A percentile compares a stretch with the other conserved stretches of the same genome.
Conservation (phyloP, 2,888 invertebrate genomes). For the Lycophotia porphyrea region DNA sequence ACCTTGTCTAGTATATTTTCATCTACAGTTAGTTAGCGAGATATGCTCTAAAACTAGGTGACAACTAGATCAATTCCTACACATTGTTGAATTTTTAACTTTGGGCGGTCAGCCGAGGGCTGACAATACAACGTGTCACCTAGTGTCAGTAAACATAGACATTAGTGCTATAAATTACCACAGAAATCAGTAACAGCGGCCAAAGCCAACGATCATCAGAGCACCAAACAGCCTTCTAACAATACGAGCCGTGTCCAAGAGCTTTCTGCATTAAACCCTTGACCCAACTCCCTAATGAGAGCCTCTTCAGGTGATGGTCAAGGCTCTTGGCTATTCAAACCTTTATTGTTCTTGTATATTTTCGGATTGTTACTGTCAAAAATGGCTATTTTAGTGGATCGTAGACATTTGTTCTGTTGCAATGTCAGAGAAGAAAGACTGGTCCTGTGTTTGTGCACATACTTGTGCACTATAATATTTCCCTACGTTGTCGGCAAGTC, state of each 20-base stretch:
- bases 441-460: not conserved
- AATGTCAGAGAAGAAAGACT: not conserved
- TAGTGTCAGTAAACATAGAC: not conserved
- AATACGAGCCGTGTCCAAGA: constrained; percentile 35
- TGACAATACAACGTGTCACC: not conserved
- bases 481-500: not conserved
- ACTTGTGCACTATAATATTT: not conserved
- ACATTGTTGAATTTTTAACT: not conserved
- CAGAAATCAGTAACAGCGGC: not conserved
- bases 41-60: not conserved
- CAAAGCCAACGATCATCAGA: not conserved
- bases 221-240: not conserved
- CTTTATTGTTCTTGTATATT: constrained; percentile 24
- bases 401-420: not conserved
- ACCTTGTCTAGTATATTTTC: not conserved
- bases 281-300: constrained; percentile 53
- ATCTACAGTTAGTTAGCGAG: not conserved
- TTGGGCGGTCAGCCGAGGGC: not conserved
- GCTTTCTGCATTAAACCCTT: constrained; percentile 37
- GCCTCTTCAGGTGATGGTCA: constrained; percentile 45
- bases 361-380: constrained; percentile 1
- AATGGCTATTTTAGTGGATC: not conserved
- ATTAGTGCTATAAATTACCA: not conserved
- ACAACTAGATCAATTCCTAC: not conserved
- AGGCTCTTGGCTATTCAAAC: constrained; percentile 21